These are phyloP conservation scores for Troides oblongomaculatus DNA, from an alignment of 2,888 invertebrate species.

Conservation along the genomic window DNA sequence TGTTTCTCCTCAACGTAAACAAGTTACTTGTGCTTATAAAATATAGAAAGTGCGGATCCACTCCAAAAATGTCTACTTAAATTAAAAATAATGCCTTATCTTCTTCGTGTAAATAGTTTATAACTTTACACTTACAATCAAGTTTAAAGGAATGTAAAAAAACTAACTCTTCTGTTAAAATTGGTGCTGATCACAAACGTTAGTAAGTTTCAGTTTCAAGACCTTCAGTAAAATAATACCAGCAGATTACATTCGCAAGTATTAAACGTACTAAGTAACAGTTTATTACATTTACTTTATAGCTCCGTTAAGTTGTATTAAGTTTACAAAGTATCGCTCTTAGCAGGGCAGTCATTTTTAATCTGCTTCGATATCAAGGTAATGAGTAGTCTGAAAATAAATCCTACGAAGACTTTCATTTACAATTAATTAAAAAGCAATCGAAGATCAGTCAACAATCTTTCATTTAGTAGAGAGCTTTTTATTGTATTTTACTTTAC, in stretches of 20 bases:
- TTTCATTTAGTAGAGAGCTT: neutral
- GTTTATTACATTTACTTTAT: no score
- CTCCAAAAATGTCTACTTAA: constrained; percentile 64
- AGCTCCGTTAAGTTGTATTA: neutral
- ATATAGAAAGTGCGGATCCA: constrained; percentile 56
- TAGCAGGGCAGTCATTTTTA: neutral
- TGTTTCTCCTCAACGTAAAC: constrained; percentile 39
- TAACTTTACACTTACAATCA: constrained; percentile 49
- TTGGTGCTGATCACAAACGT: no score
- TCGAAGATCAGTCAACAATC: neutral
- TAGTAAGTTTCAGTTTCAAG: no score
- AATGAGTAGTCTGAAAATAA: constrained; percentile 5
- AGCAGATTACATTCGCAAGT: no score
- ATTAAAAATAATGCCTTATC: constrained; percentile 75
- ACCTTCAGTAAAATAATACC: no score
- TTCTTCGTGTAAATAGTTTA: constrained; percentile 74
- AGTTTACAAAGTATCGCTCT: neutral
- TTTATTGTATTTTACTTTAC: constrained; percentile 16
- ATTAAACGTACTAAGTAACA: no score
- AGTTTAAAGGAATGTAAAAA: no score
- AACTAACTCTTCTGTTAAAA: no score
- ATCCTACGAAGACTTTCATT: neutral
- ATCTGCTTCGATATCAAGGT: neutral
- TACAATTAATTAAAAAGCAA: constrained; percentile 12
- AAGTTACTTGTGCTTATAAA: constrained; percentile 54